phyloP scores from a whole-genome alignment of 2,797 vertebrate species.

The Megalops cyprinoides region DNA sequence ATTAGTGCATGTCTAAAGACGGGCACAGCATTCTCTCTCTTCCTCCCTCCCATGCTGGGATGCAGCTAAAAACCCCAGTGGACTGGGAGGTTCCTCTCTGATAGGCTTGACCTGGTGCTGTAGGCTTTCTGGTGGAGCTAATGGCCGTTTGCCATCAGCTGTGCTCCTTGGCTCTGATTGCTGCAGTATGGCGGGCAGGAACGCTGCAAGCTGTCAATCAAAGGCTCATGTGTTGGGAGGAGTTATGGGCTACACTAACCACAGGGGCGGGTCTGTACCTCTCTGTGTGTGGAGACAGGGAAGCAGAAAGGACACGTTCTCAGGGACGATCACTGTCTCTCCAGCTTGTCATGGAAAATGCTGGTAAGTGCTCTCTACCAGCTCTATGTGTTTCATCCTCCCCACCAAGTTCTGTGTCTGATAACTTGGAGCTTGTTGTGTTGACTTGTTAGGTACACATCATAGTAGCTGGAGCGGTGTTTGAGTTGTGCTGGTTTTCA shows the following conservation, averaged over 20 bases:
- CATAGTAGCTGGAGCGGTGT: not conserved
- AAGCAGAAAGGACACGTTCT: not conserved
- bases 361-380: conserved; percentile 9
- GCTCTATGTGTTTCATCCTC: not conserved
- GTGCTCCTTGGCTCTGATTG: not conserved
- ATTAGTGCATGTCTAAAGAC: not conserved
- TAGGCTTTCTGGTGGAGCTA: not conserved
- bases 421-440: not conserved
- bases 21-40: not conserved
- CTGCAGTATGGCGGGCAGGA: conserved; percentile 12
- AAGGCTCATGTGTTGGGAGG: not conserved
- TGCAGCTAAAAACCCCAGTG: not conserved
- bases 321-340: not conserved
- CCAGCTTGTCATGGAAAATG: conserved; percentile 17
- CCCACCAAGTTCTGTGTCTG: not conserved
- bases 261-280: conserved; percentile 7
- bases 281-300: not conserved
- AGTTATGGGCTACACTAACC: not conserved
- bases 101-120: not conserved
- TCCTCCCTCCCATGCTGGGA: not conserved
- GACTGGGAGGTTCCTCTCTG: not conserved
- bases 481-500: not conserved
- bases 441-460: not conserved
- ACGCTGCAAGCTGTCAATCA: conserved; percentile 5
- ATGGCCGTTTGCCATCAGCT: conserved; percentile 9